Base-by-base conservation (phyloP, 2,113 vertebrate genomes). In the Ochotona princeps region DNA sequence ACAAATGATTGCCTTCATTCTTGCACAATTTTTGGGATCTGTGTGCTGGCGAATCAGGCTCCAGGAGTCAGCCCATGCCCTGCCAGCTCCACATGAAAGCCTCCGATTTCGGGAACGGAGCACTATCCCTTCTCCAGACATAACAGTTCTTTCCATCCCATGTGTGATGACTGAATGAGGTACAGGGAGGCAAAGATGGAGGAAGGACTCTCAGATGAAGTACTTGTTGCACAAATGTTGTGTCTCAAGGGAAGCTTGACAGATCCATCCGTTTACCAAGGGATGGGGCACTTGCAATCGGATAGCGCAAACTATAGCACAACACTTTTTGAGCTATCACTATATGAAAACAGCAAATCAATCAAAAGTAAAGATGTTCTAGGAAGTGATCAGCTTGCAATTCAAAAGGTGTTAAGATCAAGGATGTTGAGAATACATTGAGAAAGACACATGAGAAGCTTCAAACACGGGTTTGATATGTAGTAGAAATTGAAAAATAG, bases 11-110 rank as follows among this genome's bases (percentile, higher is more conserved):
- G 57, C 11, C 15, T 15, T 44, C 32, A 65, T 32, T 54, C 6
- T 25, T 28, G 26, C 44, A 1, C 6, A 32, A 65, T 54, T 23
- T 3, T 14, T 20, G 1, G 0, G 0, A 17, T 1, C 23, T 44
- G 8, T 14, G 23, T 72, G 38, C 47, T 60, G 17, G 18, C 17
- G 23, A 7, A 21, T 54, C 66, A 35, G 47, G 1, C 4, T 28
- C 21, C 11, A 12, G 8, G 6, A 11, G 18, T 18, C 17, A 47
- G 0, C 5, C 30, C 14, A 3, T 10, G 8, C 15, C 10, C 18
- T 25, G 30, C 25, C 8, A 12, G 26, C 35, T 82, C 32, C 38
- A 32, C 30, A 5, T 49, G 0, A 9, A 32, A 26, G 28, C 47
- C 18, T 74, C 82, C 57, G 14, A 47, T 15, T 17, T 38, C 6